phyloP scores from a whole-genome alignment of 2,888 invertebrate genomes.

The Harpagoxenus sublaevis region DNA sequence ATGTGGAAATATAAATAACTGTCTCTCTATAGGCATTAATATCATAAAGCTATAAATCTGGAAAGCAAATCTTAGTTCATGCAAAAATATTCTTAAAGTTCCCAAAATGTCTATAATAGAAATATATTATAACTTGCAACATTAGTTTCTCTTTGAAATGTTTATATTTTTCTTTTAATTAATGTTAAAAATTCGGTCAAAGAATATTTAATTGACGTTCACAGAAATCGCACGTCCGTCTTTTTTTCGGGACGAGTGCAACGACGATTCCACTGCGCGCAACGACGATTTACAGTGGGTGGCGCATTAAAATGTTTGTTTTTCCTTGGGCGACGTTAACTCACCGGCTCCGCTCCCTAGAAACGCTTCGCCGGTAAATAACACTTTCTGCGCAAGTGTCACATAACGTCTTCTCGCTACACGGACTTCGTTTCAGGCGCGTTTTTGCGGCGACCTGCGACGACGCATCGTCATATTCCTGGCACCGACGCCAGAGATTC shows the following conservation, averaged over 20 bases:
- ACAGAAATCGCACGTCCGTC: background rate
- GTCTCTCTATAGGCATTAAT: background rate
- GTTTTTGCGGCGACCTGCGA: conserved; percentile 64
- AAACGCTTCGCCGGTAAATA: conserved; percentile 67
- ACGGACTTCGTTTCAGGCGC: conserved; percentile 65
- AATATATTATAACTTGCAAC: background rate
- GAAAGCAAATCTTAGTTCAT: background rate
- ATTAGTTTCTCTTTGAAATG: background rate
- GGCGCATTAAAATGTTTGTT: conserved; percentile 55
- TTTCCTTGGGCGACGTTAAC: conserved; percentile 49
- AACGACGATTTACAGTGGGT: conserved; percentile 36
- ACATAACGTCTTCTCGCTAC: conserved; percentile 72
- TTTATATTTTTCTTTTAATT: background rate
- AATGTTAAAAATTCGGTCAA: background rate
- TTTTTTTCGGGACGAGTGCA: conserved; percentile 8
- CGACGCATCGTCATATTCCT: conserved; percentile 53
- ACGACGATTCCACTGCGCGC: conserved; percentile 8
- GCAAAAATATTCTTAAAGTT: background rate
- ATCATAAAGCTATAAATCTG: background rate
- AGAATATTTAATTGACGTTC: background rate
- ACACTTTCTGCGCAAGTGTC: conserved; percentile 71
- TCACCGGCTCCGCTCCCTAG: conserved; percentile 43
- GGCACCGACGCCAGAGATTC: conserved; percentile 61
- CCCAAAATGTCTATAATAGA: background rate
- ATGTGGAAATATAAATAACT: background rate